A percentile compares a stretch with the other conserved stretches of the same genome.
Evolutionary conservation across 2,113 vertebrate genomes (phyloP).

Genomic region (Acrocephalus arundinaceus): DNA sequence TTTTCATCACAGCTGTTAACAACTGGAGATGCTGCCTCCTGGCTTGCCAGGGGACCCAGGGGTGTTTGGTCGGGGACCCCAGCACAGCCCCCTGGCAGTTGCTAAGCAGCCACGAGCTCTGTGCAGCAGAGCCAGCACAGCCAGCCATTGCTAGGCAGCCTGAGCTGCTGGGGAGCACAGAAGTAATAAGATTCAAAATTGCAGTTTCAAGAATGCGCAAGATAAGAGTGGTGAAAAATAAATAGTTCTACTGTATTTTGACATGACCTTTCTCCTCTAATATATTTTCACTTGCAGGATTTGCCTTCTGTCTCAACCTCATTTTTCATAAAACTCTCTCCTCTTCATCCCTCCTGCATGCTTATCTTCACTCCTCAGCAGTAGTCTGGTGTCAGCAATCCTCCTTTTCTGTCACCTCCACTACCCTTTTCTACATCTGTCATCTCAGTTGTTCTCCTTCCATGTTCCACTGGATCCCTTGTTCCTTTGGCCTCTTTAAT

Average conservation of each 20-base stretch:
- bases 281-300: slow-evolving; percentile 11
- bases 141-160: slow-evolving; percentile 59
- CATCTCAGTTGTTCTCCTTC: neutral
- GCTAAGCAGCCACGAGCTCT: slow-evolving; percentile 54
- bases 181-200: slow-evolving; percentile 30
- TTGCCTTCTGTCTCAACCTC: slow-evolving; percentile 12
- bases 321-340: slow-evolving; percentile 17
- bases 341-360: neutral
- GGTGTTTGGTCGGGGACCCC: neutral
- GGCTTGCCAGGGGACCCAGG: neutral
- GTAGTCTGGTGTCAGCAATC: neutral
- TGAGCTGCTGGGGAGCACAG: slow-evolving; percentile 24
- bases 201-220: neutral
- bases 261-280: slow-evolving; percentile 31
- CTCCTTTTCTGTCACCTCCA: neutral
- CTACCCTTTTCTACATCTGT: neutral
- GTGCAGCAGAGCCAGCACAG: neutral
- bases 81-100: neutral
- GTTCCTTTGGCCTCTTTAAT: neutral
- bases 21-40: neutral
- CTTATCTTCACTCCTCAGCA: slow-evolving; percentile 23
- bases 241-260: slow-evolving; percentile 40
- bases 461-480: neutral
- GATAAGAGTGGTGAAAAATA: slow-evolving; percentile 17
- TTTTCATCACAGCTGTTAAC: neutral